Evolutionary conservation across 1,140 invertebrate genomes (phyloP), one percentile per base, ranked within the genome.

Genomic region (Pogonomyrmex barbatus): DNA sequence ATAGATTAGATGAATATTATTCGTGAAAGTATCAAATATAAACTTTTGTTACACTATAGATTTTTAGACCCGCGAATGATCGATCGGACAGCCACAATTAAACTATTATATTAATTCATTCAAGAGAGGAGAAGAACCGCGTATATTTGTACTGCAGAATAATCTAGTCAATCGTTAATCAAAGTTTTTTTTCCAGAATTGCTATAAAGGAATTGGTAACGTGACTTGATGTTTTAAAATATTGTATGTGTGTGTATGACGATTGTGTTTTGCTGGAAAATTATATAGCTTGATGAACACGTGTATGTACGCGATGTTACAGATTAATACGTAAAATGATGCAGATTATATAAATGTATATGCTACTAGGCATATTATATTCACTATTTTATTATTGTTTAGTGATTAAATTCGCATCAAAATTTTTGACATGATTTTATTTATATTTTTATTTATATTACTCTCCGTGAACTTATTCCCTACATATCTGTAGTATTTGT

Each of bases 211-310:
- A 75, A 75, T 75, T 8, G n/a, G 10, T 87, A 89, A 88, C 30
- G 33, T 67, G 71, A 78, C 8, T 86, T 89, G 75, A 89, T 89
- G 56, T 89, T 45, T 56, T 77, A 54, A 82, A 77, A 1, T 63
- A 86, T 86, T 65, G 9, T 58, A n/a, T 30, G 45, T 63, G 50
- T 10, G 62, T 50, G 62, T 24, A 24, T 24, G 24, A 24, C 24
- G 75, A 50, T 30, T 42, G 17, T 36, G 17, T 86, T 77, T 73
- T 10, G 68, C 33, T 73, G 54, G 30, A 58, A 81, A 56, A 86
- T 85, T 67, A 79, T 81, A 81, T 89, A 62, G 54, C 60, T 73
- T 89, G 54, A 88, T 75, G 52, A 62, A 88, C 75, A n/a, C 14
- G 65, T 24, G 24, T 24, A 24, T 24, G 24, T 24, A 24, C 24